These are phyloP conservation scores for Ellobius talpinus DNA, from an alignment of 2,113 vertebrate species.

Conservation along the genomic window DNA sequence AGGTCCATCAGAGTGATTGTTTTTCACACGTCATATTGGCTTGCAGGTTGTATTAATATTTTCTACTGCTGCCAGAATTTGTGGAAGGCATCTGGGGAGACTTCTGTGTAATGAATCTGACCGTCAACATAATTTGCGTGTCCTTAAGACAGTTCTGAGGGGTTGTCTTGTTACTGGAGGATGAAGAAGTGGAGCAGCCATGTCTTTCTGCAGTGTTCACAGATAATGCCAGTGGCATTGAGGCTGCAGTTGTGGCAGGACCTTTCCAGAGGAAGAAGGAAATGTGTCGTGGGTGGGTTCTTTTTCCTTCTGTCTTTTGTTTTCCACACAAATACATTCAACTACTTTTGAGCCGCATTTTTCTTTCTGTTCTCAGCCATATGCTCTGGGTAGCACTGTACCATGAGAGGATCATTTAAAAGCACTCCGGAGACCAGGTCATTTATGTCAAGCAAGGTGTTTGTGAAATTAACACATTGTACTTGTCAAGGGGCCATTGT, in stretches of 20 bases:
- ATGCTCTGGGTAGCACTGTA: background rate
- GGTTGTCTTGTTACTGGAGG: background rate
- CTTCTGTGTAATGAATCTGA: slow-evolving; percentile 21
- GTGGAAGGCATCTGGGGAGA: background rate
- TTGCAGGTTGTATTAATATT: background rate
- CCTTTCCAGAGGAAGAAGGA: slow-evolving; percentile 21
- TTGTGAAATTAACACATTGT: slow-evolving; percentile 68
- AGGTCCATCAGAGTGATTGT: background rate
- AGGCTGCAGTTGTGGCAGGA: background rate
- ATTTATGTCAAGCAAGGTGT: background rate
- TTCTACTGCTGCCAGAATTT: background rate
- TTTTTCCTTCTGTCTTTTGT: background rate
- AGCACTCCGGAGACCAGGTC: slow-evolving; percentile 38
- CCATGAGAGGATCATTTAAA: slow-evolving; percentile 36
- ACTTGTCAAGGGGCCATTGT: slow-evolving; percentile 49
- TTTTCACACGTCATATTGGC: background rate
- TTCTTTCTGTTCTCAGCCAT: background rate
- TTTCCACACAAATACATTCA: background rate
- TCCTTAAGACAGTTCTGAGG: background rate
- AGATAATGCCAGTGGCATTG: background rate
- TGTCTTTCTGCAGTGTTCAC: background rate
- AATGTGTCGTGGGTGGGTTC: background rate
- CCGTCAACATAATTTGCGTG: background rate
- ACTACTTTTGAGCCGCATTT: background rate
- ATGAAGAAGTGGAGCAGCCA: background rate